Evolutionary conservation across 1,140 invertebrate species (phyloP).

Genomic region (Pinna nobilis): DNA sequence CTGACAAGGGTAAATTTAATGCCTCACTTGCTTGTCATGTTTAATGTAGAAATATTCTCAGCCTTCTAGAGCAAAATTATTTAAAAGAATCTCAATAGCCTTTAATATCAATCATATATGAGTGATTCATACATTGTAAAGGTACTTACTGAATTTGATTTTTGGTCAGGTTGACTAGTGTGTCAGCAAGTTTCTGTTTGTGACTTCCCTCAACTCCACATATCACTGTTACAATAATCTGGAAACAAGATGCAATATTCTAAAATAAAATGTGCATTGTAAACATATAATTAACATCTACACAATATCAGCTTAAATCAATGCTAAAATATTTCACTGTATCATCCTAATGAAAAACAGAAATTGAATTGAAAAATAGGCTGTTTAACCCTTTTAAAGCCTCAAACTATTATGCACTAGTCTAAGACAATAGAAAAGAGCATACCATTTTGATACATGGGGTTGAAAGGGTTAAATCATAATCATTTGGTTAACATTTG

Average conservation of each 20-base stretch:
- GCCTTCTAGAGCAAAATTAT: too few relatives aligned
- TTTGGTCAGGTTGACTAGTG: constrained; percentile 53
- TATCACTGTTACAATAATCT: constrained; percentile 67
- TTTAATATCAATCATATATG: too few relatives aligned
- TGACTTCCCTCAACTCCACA: constrained; percentile 65
- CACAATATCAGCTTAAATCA: not conserved
- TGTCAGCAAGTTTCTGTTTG: constrained; percentile 57
- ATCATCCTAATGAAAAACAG: too few relatives aligned
- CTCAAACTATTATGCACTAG: too few relatives aligned
- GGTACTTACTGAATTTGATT: constrained; percentile 61
- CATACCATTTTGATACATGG: too few relatives aligned
- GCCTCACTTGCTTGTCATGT: not conserved
- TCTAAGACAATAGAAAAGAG: too few relatives aligned
- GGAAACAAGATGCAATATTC: constrained; percentile 9
- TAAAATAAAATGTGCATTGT: not conserved
- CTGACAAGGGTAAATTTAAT: not conserved
- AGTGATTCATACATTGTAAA: too few relatives aligned
- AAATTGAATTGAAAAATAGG: too few relatives aligned
- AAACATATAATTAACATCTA: not conserved
- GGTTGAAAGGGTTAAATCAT: too few relatives aligned
- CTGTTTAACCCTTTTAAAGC: too few relatives aligned
- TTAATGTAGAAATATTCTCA: not conserved
- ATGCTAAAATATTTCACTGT: not conserved
- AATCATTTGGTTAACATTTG: too few relatives aligned
- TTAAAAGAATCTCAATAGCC: too few relatives aligned